Conservation (phyloP, 2,113 vertebrate species). For the Cervus canadensis region DNA sequence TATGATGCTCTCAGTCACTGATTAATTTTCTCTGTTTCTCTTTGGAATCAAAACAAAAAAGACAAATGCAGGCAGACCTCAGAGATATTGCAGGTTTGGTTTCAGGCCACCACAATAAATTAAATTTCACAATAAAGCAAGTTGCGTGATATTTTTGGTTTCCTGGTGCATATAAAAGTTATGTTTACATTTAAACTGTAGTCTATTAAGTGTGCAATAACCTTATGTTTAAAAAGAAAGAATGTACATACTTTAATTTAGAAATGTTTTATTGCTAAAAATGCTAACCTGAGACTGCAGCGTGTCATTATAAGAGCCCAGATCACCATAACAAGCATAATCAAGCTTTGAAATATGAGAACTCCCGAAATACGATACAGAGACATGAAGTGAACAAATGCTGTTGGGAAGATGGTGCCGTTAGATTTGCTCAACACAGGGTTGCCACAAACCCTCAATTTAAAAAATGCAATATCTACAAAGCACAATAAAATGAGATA, state of each 20-base stretch:
- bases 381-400: not conserved
- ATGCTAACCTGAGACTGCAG: not conserved
- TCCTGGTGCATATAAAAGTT: not conserved
- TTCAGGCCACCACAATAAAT: not conserved
- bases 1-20: not conserved
- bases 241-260: not conserved
- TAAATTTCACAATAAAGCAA: not conserved
- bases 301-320: not conserved
- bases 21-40: not conserved
- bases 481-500: not conserved
- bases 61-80: not conserved
- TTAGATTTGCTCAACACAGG: not conserved
- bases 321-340: not conserved
- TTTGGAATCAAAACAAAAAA: not conserved
- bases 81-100: not conserved
- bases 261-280: not conserved
- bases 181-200: not conserved
- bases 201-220: not conserved
- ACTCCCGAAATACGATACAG: not conserved
- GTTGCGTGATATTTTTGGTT: not conserved
- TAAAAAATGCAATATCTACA: not conserved
- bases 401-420: not conserved
- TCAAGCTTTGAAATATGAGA: not conserved
- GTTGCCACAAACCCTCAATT: not conserved
- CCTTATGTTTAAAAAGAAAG: not conserved